These are phyloP conservation scores for Heterohyrax brucei DNA, from an alignment of 2,797 vertebrate species.

Conservation along the genomic window DNA sequence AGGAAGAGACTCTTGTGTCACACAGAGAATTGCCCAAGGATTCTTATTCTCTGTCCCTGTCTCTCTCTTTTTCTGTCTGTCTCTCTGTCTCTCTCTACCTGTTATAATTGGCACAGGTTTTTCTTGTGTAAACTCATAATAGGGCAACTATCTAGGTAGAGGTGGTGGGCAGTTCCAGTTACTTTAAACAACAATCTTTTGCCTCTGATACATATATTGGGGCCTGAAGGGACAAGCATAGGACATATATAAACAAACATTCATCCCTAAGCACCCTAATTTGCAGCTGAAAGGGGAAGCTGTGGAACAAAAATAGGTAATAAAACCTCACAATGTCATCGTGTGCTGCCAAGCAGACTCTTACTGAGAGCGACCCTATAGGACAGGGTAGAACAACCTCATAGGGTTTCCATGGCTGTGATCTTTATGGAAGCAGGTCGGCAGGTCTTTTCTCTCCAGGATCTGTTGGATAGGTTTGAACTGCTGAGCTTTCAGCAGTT, in stretches of 20 bases:
- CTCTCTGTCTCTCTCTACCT: not conserved
- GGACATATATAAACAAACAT: constrained; percentile 81
- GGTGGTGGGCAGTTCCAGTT: constrained; percentile 72
- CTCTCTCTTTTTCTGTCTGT: not conserved
- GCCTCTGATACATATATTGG: constrained; percentile 46
- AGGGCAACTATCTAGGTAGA: constrained; percentile 33
- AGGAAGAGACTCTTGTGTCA: constrained; percentile 72
- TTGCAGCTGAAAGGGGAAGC: constrained; percentile 57
- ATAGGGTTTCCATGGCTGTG: not conserved
- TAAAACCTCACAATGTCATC: not conserved
- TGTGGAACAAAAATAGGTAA: not conserved
- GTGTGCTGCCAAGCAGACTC: not conserved
- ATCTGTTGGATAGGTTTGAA: not conserved
- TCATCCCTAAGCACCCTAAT: constrained; percentile 3
- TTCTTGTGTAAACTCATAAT: constrained; percentile 56
- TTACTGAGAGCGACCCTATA: too few species aligned
- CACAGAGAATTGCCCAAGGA: constrained; percentile 62
- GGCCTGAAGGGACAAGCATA: constrained; percentile 63
- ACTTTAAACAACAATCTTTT: constrained; percentile 77
- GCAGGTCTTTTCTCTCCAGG: not conserved
- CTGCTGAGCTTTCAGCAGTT: not conserved
- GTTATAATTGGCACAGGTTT: constrained; percentile 49
- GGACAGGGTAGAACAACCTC: too few species aligned
- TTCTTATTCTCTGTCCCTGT: not conserved
- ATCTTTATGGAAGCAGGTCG: not conserved